Evolutionary conservation across 1,140 invertebrate genomes (phyloP), one percentile per base, ranked within the genome.

Genomic region (Dreissena polymorpha): DNA sequence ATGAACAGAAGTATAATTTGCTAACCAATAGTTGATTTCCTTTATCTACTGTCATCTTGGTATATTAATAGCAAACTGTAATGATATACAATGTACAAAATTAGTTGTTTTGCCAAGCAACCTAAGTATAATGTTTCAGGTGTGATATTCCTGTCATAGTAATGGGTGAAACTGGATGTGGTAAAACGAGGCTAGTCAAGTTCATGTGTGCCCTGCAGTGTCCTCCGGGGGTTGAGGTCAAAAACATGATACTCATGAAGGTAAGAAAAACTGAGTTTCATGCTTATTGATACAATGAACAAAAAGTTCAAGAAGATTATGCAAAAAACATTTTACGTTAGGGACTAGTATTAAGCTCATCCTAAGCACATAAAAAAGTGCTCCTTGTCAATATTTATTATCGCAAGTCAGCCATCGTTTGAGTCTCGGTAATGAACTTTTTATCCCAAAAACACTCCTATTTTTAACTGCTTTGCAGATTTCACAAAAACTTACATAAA

Each of bases 131-230:
- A 1, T 25, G 27, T 29, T 50, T 14, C 29, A 91, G 91, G 63
- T 91, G 91, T 87, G 86, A 89, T 74, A 92, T 92, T 60, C 92
- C 92, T 64, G 92, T 92, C 7, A 86, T 92, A 50, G 86, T 92
- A 13, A 92, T 92, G 92, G 92, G 92, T 14, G 92, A 92, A 74
- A 92, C 92, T 23, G 92, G 92, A 23, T 92, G 91, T 86, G 92
- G 92, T 10, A 92, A 92, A 83, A 92, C 91, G 8, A 53, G 86
- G 55, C 72, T 91, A 63, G 85, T 90, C 29, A 84, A 88, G 29
- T 90, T 90, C 79, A 82, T 90, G 82, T 90, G 86, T 78, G 69
- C 85, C 64, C 74, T 90, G 23, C 86, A 87, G 60, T 10, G 12
- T 21, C 71, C 71, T 16, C 71, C 71, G 8, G 71, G 71, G n/a